Evolutionary conservation across 2,797 vertebrate species (phyloP).

Genomic region (Xenentodon cancila): DNA sequence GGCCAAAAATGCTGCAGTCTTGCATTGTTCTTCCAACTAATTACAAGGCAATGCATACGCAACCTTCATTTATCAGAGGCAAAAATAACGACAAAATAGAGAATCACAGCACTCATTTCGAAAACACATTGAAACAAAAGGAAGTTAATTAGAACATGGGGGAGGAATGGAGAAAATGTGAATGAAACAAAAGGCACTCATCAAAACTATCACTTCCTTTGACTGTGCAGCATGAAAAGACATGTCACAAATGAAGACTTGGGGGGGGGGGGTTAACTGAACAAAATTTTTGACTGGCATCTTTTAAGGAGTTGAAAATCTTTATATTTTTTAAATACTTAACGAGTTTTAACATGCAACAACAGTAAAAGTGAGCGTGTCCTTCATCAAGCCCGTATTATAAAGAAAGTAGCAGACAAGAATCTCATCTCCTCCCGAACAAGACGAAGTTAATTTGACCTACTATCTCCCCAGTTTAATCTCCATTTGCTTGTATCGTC

Average conservation of each 20-base stretch:
- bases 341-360: slow-evolving; percentile 54
- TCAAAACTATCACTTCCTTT: slow-evolving; percentile 63
- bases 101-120: slow-evolving; percentile 67
- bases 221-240: slow-evolving; percentile 68
- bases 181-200: slow-evolving; percentile 63
- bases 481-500: slow-evolving; percentile 70
- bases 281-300: slow-evolving; percentile 42
- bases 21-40: slow-evolving; percentile 78
- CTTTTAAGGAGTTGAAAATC: slow-evolving; percentile 38
- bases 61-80: slow-evolving; percentile 71
- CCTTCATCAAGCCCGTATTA: slow-evolving; percentile 69
- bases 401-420: slow-evolving; percentile 64
- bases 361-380: slow-evolving; percentile 58
- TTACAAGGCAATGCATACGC: slow-evolving; percentile 73
- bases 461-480: slow-evolving; percentile 72
- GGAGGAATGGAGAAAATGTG: slow-evolving; percentile 34
- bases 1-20: slow-evolving; percentile 72
- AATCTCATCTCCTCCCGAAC: slow-evolving; percentile 76
- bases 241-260: slow-evolving; percentile 60
- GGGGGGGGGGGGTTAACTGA: background rate
- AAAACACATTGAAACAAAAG: slow-evolving; percentile 75
- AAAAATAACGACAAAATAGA: slow-evolving; percentile 68
- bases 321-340: slow-evolving; percentile 30
- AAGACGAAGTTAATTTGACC: slow-evolving; percentile 74
- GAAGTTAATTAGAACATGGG: slow-evolving; percentile 74